Conservation (phyloP, 2,797 vertebrate genomes). For the Aythya fuligula region DNA sequence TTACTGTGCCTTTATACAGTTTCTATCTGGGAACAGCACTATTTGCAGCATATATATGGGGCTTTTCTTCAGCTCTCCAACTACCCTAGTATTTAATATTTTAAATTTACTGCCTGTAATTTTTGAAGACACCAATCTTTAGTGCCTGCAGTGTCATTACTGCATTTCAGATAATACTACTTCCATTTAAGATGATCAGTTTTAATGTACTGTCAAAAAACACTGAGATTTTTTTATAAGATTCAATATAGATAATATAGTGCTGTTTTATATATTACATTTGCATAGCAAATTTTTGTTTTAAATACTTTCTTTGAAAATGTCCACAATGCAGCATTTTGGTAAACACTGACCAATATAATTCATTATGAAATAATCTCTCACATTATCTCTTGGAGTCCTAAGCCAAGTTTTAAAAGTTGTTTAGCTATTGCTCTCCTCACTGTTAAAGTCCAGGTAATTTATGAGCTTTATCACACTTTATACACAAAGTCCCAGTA, state of each 20-base stretch:
- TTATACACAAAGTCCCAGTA: neutral
- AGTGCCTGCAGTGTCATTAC: neutral
- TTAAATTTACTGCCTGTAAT: neutral
- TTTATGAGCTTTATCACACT: neutral
- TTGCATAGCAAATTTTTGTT: neutral
- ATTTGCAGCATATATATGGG: neutral
- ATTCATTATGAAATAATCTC: slow-evolving; percentile 9
- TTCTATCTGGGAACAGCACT: neutral
- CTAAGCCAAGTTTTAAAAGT: slow-evolving; percentile 30
- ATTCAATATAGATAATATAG: neutral
- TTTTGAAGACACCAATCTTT: neutral
- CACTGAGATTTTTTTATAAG: neutral
- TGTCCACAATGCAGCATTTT: slow-evolving; percentile 10
- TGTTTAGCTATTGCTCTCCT: neutral
- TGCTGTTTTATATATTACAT: neutral
- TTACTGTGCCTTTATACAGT: neutral
- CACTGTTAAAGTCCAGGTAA: neutral
- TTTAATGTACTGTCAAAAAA: neutral
- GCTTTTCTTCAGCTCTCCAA: neutral
- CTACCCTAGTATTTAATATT: neutral
- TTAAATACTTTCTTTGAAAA: neutral
- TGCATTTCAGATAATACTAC: neutral
- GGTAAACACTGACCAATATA: neutral
- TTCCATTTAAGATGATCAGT: neutral
- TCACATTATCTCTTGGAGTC: neutral